Base-by-base conservation (phyloP, 2,888 invertebrate species). In the Rotaria macrura region DNA sequence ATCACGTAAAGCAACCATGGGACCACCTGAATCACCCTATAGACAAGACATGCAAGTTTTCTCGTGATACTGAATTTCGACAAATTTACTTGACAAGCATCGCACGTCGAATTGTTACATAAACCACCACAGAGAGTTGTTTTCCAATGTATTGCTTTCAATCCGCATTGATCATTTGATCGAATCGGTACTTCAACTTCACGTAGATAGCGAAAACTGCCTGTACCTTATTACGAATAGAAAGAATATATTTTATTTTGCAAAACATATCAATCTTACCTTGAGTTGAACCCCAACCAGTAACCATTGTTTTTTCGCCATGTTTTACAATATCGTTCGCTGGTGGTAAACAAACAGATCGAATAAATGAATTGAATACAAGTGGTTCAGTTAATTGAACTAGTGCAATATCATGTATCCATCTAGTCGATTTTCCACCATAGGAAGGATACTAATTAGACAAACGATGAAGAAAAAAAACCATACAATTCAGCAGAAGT, bases 251-350 rank as follows among this genome's bases (percentile, higher is more conserved):
- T 52, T 52, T 52, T 52, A 6, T 23, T 23, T 52, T 4, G 3
- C 20, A 23, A 52, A 52, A 52, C 0, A 14, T 14, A 17, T 12
- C 1, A 52, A 52, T 7, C 23, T 52, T 52, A 47, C 83, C 83
- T 49, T 29, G 43, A 25, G 83, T 83, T 83, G 43, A n/a, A 83
- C 83, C 83, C 83, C 83, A 83, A n/a, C 83, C 83, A 29, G 83
- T 83, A 43, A 83, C 47, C 14, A 83, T 0, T 47, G 47, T 49
- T 49, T 25, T 29, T 47, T 49, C 29, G n/a, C 83, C 43, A 10
- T 65, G 20, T 20, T 65, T 29, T 34, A 65, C 29, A 65, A 6
- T 29, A 20, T 65, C 65, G 20, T 65, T 5, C 6, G 14, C 20
- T 6, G 65, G 20, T 34, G 65, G 34, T 65, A 65, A 20, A 65